Evolutionary conservation across 2,113 vertebrate species (phyloP).

Genomic region (Aepyceros melampus): DNA sequence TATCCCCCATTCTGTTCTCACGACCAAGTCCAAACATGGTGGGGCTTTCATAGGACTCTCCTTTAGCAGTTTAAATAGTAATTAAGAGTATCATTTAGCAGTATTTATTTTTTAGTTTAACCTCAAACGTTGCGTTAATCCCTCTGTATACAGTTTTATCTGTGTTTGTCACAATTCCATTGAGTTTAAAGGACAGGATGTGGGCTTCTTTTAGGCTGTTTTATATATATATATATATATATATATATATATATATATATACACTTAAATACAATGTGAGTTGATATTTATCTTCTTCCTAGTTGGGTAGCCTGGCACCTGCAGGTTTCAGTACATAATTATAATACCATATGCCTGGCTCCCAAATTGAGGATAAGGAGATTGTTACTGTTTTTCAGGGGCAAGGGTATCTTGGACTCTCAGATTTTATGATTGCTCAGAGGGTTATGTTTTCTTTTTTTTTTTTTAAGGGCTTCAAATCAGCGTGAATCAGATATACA

Average conservation of each 20-base stretch:
- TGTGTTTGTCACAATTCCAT: background rate
- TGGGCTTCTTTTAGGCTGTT: background rate
- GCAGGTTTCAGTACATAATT: background rate
- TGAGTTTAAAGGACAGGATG: background rate
- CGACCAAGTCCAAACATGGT: background rate
- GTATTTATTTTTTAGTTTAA: background rate
- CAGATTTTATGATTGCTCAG: conserved; percentile 9
- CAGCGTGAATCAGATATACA: background rate
- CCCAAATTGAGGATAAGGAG: background rate
- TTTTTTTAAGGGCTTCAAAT: background rate
- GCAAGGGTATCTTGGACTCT: background rate
- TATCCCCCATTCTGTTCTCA: background rate
- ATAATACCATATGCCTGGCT: conserved; percentile 28
- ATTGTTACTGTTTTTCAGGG: background rate
- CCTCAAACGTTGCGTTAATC: background rate
- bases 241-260: background rate
- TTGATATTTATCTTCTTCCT: conserved; percentile 15
- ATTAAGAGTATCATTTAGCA: background rate
- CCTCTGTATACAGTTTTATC: background rate
- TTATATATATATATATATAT: background rate
- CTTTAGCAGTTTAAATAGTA: background rate
- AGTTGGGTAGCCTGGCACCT: conserved; percentile 11
- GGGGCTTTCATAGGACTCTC: background rate
- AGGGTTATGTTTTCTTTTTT: background rate
- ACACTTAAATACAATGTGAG: background rate